Conservation (phyloP, 2,113 vertebrate genomes). For the Riparia riparia region DNA sequence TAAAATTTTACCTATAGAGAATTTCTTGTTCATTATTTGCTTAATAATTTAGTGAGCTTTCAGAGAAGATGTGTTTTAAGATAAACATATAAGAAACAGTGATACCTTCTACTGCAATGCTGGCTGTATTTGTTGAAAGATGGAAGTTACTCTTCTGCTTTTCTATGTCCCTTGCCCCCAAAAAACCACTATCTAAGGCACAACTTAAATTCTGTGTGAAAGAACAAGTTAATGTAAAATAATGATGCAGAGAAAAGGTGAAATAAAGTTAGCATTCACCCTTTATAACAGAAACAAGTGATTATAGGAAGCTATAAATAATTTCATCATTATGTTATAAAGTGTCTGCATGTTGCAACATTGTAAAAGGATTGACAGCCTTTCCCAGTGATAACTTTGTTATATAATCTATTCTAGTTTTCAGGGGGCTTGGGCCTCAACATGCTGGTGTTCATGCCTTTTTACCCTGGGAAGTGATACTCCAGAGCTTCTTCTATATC, state of each 20-base stretch:
- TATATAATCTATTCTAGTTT: not conserved
- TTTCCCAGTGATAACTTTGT: not conserved
- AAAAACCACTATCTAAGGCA: not conserved
- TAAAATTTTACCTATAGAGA: not conserved
- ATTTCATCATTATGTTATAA: not conserved
- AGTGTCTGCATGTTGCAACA: not conserved
- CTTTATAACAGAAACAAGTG: not conserved
- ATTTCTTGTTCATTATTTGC: not conserved
- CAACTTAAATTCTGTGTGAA: not conserved
- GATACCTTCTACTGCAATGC: not conserved
- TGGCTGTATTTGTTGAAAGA: not conserved
- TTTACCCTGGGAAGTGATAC: rapidly evolving
- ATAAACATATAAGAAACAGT: not conserved
- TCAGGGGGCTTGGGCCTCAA: not conserved
- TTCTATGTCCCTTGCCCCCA: not conserved
- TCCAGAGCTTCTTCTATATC: not conserved
- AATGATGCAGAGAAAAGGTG: not conserved
- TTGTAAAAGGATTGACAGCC: not conserved
- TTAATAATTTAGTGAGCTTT: not conserved
- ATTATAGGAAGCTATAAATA: not conserved
- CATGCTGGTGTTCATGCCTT: rapidly evolving
- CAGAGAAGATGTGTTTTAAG: not conserved
- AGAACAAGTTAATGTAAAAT: not conserved
- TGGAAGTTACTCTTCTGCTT: not conserved
- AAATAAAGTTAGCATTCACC: not conserved